A percentile compares a stretch with the other conserved stretches of the same genome.
Conservation (phyloP, 2,113 vertebrate species). For the Merops nubicus region DNA sequence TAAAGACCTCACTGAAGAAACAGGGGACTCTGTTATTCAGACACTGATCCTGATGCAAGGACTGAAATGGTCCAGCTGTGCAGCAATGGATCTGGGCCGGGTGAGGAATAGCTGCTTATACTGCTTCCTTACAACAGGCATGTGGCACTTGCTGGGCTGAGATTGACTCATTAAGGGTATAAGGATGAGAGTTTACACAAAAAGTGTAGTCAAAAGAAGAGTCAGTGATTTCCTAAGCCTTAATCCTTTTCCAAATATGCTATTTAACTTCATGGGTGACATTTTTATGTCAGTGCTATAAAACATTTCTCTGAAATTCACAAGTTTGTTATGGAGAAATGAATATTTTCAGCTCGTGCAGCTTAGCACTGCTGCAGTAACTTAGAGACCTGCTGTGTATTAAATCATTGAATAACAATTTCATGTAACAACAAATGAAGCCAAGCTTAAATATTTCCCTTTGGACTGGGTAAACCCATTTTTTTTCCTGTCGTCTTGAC, state of each 20-base stretch:
- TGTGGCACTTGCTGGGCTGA: conserved; percentile 27
- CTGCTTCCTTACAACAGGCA: conserved; percentile 21
- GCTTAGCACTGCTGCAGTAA: background rate
- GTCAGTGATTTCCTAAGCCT: conserved; percentile 53
- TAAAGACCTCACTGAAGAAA: background rate
- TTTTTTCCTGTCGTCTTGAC: background rate
- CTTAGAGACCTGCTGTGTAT: background rate
- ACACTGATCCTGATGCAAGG: background rate
- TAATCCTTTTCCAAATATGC: conserved; percentile 9
- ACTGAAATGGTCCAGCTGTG: conserved; percentile 2
- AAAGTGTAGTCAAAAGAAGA: conserved; percentile 25
- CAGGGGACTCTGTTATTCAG: background rate
- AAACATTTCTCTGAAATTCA: conserved; percentile 32
- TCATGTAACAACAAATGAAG: background rate
- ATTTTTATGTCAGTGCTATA: conserved; percentile 1
- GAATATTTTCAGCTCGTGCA: background rate
- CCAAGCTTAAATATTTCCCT: background rate
- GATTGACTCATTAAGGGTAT: conserved; percentile 52
- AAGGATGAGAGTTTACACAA: conserved; percentile 32
- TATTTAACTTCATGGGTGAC: background rate
- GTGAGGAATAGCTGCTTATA: background rate
- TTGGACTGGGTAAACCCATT: background rate
- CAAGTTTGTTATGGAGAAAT: background rate
- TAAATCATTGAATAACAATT: background rate
- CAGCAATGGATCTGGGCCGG: background rate